These are phyloP conservation scores for Centropus unirufus DNA, from an alignment of 2,113 vertebrate species.

Conservation along the genomic window DNA sequence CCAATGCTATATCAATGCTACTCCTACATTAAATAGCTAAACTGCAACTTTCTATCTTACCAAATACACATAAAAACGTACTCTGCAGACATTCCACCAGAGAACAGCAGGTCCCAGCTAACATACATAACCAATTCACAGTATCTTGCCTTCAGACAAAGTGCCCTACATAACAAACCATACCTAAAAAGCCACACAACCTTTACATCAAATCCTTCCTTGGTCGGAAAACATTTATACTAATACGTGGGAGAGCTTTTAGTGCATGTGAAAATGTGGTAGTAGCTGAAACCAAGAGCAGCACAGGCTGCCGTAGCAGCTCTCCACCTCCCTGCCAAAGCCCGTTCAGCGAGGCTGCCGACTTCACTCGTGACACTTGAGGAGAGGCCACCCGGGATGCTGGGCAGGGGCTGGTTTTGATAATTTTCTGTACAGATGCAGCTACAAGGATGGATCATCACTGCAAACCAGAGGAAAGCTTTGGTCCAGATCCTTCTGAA, in stretches of 20 bases:
- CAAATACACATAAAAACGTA: conserved; percentile 25
- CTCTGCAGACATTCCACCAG: conserved; percentile 16
- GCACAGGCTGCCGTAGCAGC: background rate
- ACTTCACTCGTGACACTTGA: background rate
- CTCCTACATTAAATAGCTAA: conserved; percentile 38
- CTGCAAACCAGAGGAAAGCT: background rate
- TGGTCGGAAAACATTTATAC: background rate
- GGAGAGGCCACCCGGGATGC: background rate
- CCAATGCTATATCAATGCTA: background rate
- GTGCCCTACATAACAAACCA: conserved; percentile 31
- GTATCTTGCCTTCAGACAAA: conserved; percentile 51
- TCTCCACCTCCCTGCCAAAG: background rate
- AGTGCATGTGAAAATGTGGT: background rate
- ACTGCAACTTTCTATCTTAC: conserved; percentile 11
- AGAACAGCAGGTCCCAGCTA: conserved; percentile 20
- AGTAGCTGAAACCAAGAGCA: background rate
- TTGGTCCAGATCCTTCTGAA: background rate
- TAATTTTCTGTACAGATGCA: background rate
- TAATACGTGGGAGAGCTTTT: background rate
- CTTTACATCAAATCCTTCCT: conserved; percentile 5
- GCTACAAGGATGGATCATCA: background rate
- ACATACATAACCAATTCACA: conserved; percentile 25
- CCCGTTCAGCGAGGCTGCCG: background rate
- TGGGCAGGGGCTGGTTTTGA: background rate
- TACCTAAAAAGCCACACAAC: conserved; percentile 10